Conservation (phyloP, 2,113 vertebrate species). For the Python bivittatus region DNA sequence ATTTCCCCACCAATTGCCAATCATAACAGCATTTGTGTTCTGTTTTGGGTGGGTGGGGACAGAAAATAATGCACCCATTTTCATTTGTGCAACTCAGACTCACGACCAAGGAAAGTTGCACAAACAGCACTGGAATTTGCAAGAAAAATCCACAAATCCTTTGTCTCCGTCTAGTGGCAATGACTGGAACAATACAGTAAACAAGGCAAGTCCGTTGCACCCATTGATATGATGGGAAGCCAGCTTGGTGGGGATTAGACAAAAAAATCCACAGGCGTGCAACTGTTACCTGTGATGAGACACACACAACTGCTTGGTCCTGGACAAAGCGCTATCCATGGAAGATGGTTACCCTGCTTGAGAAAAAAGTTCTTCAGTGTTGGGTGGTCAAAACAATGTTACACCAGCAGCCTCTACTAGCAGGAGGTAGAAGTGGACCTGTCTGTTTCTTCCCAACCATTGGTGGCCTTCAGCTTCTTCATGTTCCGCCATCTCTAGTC, state of each 20-base stretch:
- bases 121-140: accelerated
- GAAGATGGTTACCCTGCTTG: background rate
- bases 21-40: background rate
- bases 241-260: background rate
- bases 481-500: background rate
- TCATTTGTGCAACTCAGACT: background rate
- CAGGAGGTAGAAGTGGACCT: background rate
- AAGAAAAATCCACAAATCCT: background rate
- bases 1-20: background rate
- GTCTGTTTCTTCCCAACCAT: background rate
- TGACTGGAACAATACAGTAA: background rate
- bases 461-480: background rate
- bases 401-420: no score
- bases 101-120: background rate
- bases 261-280: no score
- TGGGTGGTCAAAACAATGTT: background rate
- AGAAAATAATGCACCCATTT: background rate
- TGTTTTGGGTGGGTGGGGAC: background rate
- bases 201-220: no score
- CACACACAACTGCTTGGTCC: no score
- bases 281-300: background rate
- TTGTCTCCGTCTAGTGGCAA: background rate
- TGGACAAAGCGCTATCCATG: background rate
- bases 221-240: background rate
- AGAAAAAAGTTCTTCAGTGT: background rate